These are phyloP conservation scores for Astyanax mexicanus DNA, from an alignment of 2,797 vertebrate genomes.

Conservation along the genomic window DNA sequence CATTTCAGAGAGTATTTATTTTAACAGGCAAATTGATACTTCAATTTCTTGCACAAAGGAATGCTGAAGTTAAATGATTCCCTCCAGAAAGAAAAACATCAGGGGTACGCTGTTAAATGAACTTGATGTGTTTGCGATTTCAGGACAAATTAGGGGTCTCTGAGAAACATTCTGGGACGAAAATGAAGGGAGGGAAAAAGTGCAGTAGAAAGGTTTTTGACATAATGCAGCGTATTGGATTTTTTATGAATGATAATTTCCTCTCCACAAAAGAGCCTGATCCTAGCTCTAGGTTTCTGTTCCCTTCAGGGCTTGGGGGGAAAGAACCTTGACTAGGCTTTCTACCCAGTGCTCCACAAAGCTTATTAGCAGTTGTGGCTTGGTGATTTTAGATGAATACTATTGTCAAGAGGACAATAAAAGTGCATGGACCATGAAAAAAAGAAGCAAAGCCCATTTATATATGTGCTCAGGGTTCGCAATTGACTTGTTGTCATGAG, in stretches of 20 bases:
- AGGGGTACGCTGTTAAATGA: slow-evolving; percentile 47
- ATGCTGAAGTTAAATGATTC: slow-evolving; percentile 75
- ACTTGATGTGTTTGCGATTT: slow-evolving; percentile 58
- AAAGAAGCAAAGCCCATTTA: slow-evolving; percentile 49
- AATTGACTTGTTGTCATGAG: slow-evolving; percentile 60
- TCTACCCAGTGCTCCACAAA: slow-evolving; percentile 62
- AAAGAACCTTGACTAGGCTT: slow-evolving; percentile 35
- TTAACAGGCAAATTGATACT: slow-evolving; percentile 76
- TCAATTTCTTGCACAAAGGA: slow-evolving; percentile 72
- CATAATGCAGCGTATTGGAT: slow-evolving; percentile 46
- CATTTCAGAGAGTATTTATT: slow-evolving; percentile 79
- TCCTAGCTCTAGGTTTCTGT: slow-evolving; percentile 23
- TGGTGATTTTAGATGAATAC: slow-evolving; percentile 54
- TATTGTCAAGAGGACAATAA: slow-evolving; percentile 69
- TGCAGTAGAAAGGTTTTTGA: slow-evolving; percentile 38
- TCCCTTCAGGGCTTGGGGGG: slow-evolving; percentile 12
- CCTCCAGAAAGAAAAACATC: slow-evolving; percentile 70
- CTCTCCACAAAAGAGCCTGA: slow-evolving; percentile 45
- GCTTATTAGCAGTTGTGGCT: slow-evolving; percentile 58
- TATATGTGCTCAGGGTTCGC: slow-evolving; percentile 54
- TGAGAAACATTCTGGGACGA: slow-evolving; percentile 23
- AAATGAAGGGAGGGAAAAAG: slow-evolving; percentile 36
- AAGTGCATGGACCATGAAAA: slow-evolving; percentile 51
- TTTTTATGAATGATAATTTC: slow-evolving; percentile 58
- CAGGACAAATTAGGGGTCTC: slow-evolving; percentile 48